Evolutionary conservation across 1,140 invertebrate genomes (phyloP).

Genomic region (Berghia stephanieae): DNA sequence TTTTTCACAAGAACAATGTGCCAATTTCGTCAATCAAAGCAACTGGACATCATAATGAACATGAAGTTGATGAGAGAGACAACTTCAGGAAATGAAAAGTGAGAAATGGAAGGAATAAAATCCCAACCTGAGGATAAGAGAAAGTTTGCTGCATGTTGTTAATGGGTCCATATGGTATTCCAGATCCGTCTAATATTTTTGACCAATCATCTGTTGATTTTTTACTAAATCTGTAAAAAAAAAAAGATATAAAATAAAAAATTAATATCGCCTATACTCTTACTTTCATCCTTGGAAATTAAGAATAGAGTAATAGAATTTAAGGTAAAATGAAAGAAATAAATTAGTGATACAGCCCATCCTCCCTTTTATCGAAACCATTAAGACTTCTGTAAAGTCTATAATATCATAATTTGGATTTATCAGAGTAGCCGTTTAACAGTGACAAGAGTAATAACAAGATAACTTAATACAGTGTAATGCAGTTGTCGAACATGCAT

Average conservation of each 20-base stretch:
- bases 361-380: too few species aligned
- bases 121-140: conserved; percentile 81
- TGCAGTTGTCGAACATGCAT: too few species aligned
- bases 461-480: too few species aligned
- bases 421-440: too few species aligned
- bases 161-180: conserved; percentile 89
- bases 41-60: neutral
- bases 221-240: conserved; percentile 71
- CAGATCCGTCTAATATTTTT: conserved; percentile 75
- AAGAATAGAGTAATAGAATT: neutral
- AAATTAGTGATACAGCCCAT: too few species aligned
- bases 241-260: conserved; percentile 24
- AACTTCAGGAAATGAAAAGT: neutral
- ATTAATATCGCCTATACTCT: neutral
- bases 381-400: too few species aligned
- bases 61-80: too few species aligned
- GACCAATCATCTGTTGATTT: conserved; percentile 84
- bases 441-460: too few species aligned
- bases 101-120: neutral
- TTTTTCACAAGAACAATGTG: neutral
- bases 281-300: neutral
- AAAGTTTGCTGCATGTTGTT: conserved; percentile 89
- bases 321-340: neutral
- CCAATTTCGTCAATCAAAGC: neutral
- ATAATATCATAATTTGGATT: too few species aligned